These are phyloP conservation scores for Brachymystax lenok DNA, from an alignment of 2,797 vertebrate species.

Conservation along the genomic window DNA sequence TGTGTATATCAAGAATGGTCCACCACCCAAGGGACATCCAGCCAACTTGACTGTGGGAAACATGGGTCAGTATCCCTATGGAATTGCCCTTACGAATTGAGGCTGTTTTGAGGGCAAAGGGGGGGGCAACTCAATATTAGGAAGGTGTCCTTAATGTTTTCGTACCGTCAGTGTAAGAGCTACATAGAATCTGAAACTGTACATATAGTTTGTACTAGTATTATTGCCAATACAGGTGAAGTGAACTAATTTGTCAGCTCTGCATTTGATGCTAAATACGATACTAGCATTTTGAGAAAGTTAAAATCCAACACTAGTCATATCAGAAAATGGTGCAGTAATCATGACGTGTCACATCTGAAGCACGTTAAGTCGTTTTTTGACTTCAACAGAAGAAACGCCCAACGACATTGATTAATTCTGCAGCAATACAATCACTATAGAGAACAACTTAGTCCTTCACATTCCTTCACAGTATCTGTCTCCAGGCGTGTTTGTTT, in stretches of 20 bases:
- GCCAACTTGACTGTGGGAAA: too few relatives aligned
- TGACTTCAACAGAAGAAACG: slow-evolving; percentile 15
- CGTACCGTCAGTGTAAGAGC: neutral
- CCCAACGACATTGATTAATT: slow-evolving; percentile 11
- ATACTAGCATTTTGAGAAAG: neutral
- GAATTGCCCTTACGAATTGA: too few relatives aligned
- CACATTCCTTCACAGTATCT: slow-evolving; percentile 35
- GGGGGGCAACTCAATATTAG: too few relatives aligned
- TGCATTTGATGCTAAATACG: neutral
- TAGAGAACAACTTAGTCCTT: neutral
- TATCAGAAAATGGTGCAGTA: neutral
- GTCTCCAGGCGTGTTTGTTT: slow-evolving; percentile 51
- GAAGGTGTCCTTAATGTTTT: neutral
- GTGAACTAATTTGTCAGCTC: neutral
- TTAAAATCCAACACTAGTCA: too few relatives aligned
- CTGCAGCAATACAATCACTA: neutral
- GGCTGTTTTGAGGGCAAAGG: too few relatives aligned
- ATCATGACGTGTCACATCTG: neutral
- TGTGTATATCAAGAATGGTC: too few relatives aligned
- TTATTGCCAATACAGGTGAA: neutral
- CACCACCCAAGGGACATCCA: too few relatives aligned
- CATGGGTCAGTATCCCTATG: too few relatives aligned
- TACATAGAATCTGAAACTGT: neutral
- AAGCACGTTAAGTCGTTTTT: neutral
- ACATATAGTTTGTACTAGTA: neutral